These are phyloP conservation scores for Phoebastria nigripes DNA, from an alignment of 2,797 vertebrate species.

Conservation along the genomic window DNA sequence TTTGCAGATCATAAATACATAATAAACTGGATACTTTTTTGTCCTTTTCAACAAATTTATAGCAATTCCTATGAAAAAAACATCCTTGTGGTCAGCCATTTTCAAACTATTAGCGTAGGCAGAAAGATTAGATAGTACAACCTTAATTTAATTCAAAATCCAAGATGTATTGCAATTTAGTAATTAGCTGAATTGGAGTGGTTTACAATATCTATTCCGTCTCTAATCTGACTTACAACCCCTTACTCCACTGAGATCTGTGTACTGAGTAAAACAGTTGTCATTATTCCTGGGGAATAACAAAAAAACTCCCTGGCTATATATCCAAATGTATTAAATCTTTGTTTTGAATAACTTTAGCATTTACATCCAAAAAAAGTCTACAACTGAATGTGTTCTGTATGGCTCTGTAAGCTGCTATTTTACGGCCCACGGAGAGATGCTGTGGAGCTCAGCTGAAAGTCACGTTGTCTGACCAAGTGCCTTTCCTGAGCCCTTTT, in stretches of 20 bases:
- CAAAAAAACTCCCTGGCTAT: neutral
- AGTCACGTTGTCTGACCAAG: neutral
- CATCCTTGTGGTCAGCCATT: neutral
- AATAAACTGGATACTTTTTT: neutral
- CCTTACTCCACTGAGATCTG: neutral
- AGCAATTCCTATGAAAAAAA: neutral
- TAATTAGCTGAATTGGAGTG: neutral
- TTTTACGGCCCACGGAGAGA: rapidly evolving
- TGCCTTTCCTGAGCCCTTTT: neutral
- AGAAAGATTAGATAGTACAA: neutral
- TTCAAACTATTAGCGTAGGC: neutral
- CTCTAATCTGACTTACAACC: neutral
- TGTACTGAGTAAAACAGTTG: neutral
- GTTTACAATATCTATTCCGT: neutral
- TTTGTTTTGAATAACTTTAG: neutral
- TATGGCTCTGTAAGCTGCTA: neutral
- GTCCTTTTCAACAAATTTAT: neutral
- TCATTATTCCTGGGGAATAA: neutral
- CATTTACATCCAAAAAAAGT: neutral
- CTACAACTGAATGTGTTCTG: neutral
- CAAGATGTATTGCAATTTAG: neutral
- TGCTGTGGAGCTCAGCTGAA: neutral
- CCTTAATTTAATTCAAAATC: neutral
- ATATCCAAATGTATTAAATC: neutral
- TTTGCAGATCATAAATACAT: neutral